Evolutionary conservation across 2,797 vertebrate species (phyloP).

Genomic region (Odontamblyopus lacepedii): DNA sequence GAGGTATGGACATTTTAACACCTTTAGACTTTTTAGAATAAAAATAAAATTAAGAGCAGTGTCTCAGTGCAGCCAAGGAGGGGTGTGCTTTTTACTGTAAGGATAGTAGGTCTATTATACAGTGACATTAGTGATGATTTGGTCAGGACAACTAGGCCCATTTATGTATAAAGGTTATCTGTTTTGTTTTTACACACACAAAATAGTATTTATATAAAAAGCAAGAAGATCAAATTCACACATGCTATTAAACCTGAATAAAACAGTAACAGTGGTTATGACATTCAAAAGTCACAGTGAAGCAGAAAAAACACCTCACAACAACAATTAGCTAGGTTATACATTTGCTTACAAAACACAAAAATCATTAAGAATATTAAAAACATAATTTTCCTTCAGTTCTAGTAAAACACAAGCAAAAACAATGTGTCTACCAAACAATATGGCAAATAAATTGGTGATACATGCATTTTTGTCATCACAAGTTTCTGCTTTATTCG

Average conservation of each 20-base stretch:
- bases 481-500: neutral
- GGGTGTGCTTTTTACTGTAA: no score
- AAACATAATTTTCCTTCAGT: conserved; percentile 2
- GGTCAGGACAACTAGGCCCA: conserved; percentile 10
- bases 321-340: neutral
- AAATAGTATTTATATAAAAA: conserved; percentile 7
- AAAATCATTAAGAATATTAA: neutral
- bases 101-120: neutral
- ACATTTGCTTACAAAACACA: neutral
- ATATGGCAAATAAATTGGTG: neutral
- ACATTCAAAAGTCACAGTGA: conserved; percentile 32
- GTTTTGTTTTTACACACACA: neutral
- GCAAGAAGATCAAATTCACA: neutral
- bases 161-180: neutral
- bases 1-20: neutral
- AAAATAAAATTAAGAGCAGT: neutral
- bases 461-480: neutral
- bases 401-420: conserved; percentile 17
- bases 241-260: neutral
- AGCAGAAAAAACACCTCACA: conserved; percentile 14
- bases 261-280: conserved; percentile 4
- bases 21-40: neutral
- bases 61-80: neutral
- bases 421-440: neutral
- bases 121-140: neutral